phyloP scores from a whole-genome alignment of 1,140 invertebrate species.

The Pectinophora gossypiella region DNA sequence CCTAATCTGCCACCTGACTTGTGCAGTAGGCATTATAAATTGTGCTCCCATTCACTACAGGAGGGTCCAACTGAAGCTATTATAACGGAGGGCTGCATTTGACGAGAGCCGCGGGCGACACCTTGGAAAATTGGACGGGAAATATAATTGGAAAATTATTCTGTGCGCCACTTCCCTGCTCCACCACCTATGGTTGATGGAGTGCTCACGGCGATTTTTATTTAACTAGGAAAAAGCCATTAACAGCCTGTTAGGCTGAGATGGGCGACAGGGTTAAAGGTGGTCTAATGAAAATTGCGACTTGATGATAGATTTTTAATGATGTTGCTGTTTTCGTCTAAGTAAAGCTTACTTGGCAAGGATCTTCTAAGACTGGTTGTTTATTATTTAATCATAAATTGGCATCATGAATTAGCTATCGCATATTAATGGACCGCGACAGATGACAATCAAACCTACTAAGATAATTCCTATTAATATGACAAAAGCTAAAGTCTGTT shows the following conservation, averaged over 20 bases:
- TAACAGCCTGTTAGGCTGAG: background rate
- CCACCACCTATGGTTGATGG: background rate
- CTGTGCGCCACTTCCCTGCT: constrained; percentile 56
- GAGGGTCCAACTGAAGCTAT: constrained; percentile 19
- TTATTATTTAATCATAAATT: too few relatives aligned
- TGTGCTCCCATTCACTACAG: too few relatives aligned
- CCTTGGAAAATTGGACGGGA: constrained; percentile 72
- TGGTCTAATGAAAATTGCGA: too few relatives aligned
- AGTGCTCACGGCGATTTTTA: background rate
- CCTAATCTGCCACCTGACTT: constrained; percentile 25
- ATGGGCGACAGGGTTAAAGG: background rate
- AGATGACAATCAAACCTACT: too few relatives aligned
- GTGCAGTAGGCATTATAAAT: constrained; percentile 26
- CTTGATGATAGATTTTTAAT: too few relatives aligned
- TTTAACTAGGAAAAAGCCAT: background rate
- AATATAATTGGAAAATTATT: constrained; percentile 76
- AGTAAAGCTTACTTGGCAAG: too few relatives aligned
- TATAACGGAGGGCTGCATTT: constrained; percentile 63
- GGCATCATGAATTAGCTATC: too few relatives aligned
- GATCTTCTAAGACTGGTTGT: too few relatives aligned
- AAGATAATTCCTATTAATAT: too few relatives aligned
- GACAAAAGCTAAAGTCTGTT: too few relatives aligned
- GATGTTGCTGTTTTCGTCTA: too few relatives aligned
- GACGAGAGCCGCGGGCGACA: constrained; percentile 70
- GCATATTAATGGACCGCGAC: too few relatives aligned